Evolutionary conservation across 2,797 vertebrate genomes (phyloP).

Genomic region (Gorsachius magnificus): DNA sequence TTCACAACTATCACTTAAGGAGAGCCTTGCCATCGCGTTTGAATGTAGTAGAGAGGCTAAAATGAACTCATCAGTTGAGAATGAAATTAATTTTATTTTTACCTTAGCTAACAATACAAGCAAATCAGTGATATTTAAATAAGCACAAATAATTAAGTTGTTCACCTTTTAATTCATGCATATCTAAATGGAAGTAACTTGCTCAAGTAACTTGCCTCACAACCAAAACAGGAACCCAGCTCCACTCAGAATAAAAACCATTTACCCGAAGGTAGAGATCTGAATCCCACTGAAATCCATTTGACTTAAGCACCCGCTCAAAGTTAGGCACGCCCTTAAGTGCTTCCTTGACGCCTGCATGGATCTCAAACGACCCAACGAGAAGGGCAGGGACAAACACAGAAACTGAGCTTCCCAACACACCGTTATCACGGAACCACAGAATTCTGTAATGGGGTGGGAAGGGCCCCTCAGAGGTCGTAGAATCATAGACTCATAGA

Average conservation of each 20-base stretch:
- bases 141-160: background rate
- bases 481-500: too few relatives aligned
- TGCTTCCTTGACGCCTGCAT: background rate
- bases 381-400: background rate
- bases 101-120: background rate
- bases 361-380: background rate
- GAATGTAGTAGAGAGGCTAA: background rate
- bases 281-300: background rate
- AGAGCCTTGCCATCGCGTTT: background rate
- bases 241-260: background rate
- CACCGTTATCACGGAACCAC: too few relatives aligned
- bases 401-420: background rate
- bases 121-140: background rate
- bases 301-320: background rate
- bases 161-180: background rate
- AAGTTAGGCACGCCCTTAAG: background rate
- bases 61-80: background rate
- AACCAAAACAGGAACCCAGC: background rate
- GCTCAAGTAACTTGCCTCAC: background rate
- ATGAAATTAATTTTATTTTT: background rate
- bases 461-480: too few relatives aligned
- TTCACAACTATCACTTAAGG: background rate
- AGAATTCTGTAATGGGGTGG: too few relatives aligned
- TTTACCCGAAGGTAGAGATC: background rate
- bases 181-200: background rate